These are phyloP conservation scores for Baryphthengus martii DNA, from an alignment of 2,113 vertebrate species.

Conservation along the genomic window DNA sequence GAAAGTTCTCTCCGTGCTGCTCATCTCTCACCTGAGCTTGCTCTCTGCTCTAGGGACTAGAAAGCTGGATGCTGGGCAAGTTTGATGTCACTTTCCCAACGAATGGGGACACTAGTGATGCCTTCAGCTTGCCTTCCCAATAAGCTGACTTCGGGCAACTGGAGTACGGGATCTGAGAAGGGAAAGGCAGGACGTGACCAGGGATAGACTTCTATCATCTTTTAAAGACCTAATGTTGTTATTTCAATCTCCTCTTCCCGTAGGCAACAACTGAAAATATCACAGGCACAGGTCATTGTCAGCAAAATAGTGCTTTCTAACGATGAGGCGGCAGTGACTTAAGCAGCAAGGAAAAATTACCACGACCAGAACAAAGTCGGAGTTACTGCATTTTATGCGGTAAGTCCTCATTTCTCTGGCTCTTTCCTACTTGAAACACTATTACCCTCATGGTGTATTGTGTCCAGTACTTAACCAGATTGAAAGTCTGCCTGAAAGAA, in stretches of 20 bases:
- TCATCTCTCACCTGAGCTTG: neutral
- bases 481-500: neutral
- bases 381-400: neutral
- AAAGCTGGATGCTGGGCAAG: neutral
- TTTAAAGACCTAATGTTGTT: neutral
- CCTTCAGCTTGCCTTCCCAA: neutral
- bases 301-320: neutral
- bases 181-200: neutral
- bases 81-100: neutral
- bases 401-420: neutral
- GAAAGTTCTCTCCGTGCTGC: neutral
- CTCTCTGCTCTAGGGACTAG: neutral
- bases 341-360: neutral
- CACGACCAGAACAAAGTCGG: neutral
- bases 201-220: neutral
- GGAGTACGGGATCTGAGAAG: neutral
- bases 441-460: neutral
- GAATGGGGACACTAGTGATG: fast-evolving
- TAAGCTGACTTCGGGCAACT: neutral
- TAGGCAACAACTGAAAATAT: neutral
- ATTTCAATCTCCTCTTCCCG: neutral
- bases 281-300: neutral
- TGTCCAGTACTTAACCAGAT: neutral
- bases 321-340: neutral
- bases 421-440: neutral